These are phyloP conservation scores for Pseudochirops corinnae DNA, from an alignment of 2,797 vertebrate genomes.

Conservation along the genomic window DNA sequence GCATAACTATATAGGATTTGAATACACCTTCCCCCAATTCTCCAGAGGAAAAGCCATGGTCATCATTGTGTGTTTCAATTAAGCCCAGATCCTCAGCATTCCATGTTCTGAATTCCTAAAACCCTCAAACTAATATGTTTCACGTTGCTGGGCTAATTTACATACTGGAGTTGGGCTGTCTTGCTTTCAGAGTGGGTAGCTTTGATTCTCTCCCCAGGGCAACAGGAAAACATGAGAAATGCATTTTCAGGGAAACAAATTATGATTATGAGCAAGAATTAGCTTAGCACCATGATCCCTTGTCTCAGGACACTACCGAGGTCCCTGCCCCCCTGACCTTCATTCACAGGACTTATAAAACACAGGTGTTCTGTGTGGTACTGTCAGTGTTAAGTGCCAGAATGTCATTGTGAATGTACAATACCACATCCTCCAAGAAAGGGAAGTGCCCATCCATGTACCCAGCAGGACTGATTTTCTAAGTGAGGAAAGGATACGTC, in stretches of 20 bases:
- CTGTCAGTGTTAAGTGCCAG: slow-evolving; percentile 69
- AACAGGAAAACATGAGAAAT: slow-evolving; percentile 63
- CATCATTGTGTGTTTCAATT: slow-evolving; percentile 74
- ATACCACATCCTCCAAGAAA: neutral
- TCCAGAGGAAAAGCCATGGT: slow-evolving; percentile 72
- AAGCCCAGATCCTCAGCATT: slow-evolving; percentile 78
- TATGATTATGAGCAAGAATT: slow-evolving; percentile 75
- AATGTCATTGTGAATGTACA: slow-evolving; percentile 60
- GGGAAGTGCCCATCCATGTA: slow-evolving; percentile 37
- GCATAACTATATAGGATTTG: slow-evolving; percentile 71
- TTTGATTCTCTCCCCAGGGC: slow-evolving; percentile 73
- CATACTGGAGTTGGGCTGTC: slow-evolving; percentile 66
- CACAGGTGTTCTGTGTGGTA: slow-evolving; percentile 66
- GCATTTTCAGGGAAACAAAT: slow-evolving; percentile 72
- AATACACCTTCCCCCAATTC: slow-evolving; percentile 72
- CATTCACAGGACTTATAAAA: slow-evolving; percentile 62
- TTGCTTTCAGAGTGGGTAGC: slow-evolving; percentile 70
- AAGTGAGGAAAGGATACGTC: slow-evolving; percentile 22
- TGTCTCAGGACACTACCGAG: slow-evolving; percentile 66
- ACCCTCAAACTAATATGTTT: slow-evolving; percentile 77
- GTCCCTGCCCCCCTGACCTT: slow-evolving; percentile 47
- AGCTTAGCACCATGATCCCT: slow-evolving; percentile 61
- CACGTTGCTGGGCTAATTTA: slow-evolving; percentile 69
- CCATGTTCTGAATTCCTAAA: slow-evolving; percentile 76
- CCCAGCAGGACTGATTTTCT: slow-evolving; percentile 37